Evolutionary conservation across 2,888 invertebrate species (phyloP), one percentile per base, ranked within the genome.

Genomic region (Therioaphis trifolii): DNA sequence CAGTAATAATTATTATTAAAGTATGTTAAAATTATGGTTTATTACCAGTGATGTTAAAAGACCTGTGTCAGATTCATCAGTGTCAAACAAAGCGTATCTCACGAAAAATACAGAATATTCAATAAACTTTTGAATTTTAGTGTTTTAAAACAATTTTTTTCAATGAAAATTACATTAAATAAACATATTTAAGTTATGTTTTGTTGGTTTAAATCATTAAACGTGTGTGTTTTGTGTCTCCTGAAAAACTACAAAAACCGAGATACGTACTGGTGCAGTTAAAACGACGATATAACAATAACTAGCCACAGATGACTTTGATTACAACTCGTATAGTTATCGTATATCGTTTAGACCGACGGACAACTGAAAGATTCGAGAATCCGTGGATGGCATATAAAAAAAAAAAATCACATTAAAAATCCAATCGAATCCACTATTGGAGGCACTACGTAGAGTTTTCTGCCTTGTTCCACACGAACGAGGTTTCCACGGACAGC

Each of bases 51-150:
- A 61, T 14, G 61, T 27, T 27, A 61, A 61, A 61, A 27, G 61
- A 14, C 61, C 61, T 61, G 27, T 61, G 27, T 61, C 61, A 61
- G 61, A 61, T 61, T 2, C 27, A 14, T 14, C 12, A 15, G 61
- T 61, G 61, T 61, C 58, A 58, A 58, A 58, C 58, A 24, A 24
- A 58, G 58, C 58, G 58, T 58, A 24, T 58, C 58, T 58, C 61
- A 61, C 14, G 61, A 2, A 61, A 61, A 61, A 61, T 61, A 61
- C 61, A 27, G 15, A 61, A 61, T 61, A 61, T 61, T 61, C 61
- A 27, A 61, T 27, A 61, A 61, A 61, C 27, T n/a, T 4, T 61
- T 61, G 27, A 61, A 61, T 61, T 61, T 61, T 61, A 61, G 12
- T 61, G n/a, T 3, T 61, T 61, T 27, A 4, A 61, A 61, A 61